Percentiles rank a stretch among this genome's conserved stretches.
phyloP scores from a whole-genome alignment of 2,797 vertebrate genomes.

The Esox lucius region DNA sequence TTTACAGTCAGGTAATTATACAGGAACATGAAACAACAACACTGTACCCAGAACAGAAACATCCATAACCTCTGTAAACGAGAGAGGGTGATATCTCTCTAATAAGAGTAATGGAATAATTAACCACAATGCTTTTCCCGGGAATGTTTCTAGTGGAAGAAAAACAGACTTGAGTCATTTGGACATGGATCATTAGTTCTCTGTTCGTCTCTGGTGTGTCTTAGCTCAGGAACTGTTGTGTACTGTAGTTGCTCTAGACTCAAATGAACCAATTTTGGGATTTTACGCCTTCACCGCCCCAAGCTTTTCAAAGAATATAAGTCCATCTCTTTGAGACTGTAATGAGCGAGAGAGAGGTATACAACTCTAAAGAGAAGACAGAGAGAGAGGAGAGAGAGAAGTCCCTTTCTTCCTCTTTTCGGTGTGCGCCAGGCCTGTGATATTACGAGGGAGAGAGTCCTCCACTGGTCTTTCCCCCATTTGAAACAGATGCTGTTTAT shows the following conservation, averaged over 20 bases:
- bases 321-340: conserved; percentile 60
- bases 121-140: neutral
- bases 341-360: conserved; percentile 65
- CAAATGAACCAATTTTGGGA: conserved; percentile 34
- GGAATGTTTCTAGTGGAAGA: neutral
- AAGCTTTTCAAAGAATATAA: conserved; percentile 59
- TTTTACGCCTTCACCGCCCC: conserved; percentile 25
- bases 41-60: neutral
- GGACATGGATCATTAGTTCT: neutral
- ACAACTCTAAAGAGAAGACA: conserved; percentile 63
- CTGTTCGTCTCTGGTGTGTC: conserved; percentile 16
- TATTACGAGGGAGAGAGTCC: conserved; percentile 42
- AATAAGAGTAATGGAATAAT: neutral
- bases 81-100: neutral
- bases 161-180: neutral
- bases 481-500: conserved; percentile 80
- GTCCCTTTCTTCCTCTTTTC: conserved; percentile 51
- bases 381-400: conserved; percentile 48
- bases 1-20: neutral
- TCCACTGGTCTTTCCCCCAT: conserved; percentile 67
- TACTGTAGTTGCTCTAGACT: conserved; percentile 37
- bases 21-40: neutral
- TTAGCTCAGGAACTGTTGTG: conserved; percentile 31
- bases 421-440: conserved; percentile 67
- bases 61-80: neutral